These are phyloP conservation scores for Mustelus asterias DNA, from an alignment of 2,113 vertebrate genomes.

Conservation along the genomic window DNA sequence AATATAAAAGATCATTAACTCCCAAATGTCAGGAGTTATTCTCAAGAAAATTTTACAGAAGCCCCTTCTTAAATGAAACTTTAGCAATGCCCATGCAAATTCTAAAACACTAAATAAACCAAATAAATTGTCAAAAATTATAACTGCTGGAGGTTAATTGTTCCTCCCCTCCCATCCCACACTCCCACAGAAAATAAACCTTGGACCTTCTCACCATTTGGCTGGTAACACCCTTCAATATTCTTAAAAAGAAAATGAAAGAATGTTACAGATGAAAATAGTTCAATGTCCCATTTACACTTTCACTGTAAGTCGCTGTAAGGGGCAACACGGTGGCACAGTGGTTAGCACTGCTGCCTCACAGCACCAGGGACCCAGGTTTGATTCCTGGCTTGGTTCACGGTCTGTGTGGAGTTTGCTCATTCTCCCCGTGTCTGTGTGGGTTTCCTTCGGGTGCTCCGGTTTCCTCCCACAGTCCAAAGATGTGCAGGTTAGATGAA, in stretches of 20 bases:
- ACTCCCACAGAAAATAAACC: not conserved
- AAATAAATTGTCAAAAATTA: not conserved
- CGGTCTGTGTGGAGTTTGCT: too few species aligned
- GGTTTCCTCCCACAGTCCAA: too few species aligned
- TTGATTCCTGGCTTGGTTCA: too few species aligned
- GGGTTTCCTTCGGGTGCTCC: too few species aligned
- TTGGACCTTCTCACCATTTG: not conserved
- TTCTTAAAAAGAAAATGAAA: not conserved
- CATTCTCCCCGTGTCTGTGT: too few species aligned
- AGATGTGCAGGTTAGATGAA: too few species aligned
- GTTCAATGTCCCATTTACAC: not conserved
- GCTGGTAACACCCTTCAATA: not conserved
- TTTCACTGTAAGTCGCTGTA: not conserved
- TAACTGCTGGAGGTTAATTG: not conserved
- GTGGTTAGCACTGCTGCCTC: too few species aligned
- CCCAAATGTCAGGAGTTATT: not conserved
- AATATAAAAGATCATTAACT: not conserved
- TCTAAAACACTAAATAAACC: not conserved
- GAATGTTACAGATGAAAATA: not conserved
- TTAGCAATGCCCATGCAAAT: not conserved
- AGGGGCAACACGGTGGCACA: too few species aligned
- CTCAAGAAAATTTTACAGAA: not conserved
- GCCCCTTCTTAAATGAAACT: not conserved
- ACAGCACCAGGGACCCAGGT: too few species aligned
- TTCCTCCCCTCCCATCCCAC: not conserved